Percentiles rank a stretch among this genome's conserved stretches.
phyloP scores from a whole-genome alignment of 2,888 invertebrate genomes.

The Andrena chrysosceles region DNA sequence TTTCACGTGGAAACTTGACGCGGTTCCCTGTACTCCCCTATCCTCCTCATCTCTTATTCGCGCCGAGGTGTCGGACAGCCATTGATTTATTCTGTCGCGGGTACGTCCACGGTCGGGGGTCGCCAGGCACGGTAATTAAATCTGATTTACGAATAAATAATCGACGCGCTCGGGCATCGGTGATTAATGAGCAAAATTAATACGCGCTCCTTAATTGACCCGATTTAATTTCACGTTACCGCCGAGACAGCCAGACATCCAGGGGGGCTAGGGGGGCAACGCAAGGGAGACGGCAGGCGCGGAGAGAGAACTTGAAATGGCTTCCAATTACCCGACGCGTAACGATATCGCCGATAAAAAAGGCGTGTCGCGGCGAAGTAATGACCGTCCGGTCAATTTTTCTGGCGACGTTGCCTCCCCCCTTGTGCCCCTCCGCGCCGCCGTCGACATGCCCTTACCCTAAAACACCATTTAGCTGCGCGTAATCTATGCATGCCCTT shows the following conservation, averaged over 20 bases:
- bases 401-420: conserved; percentile 13
- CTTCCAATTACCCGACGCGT: conserved; percentile 55
- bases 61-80: conserved; percentile 28
- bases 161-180: conserved; percentile 39
- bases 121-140: conserved; percentile 48
- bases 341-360: conserved; percentile 58
- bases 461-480: conserved; percentile 45
- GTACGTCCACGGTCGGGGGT: conserved; percentile 28
- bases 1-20: not conserved
- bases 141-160: conserved; percentile 63
- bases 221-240: conserved; percentile 60
- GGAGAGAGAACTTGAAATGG: conserved; percentile 44
- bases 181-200: conserved; percentile 60
- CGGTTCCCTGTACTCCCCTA: not conserved
- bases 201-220: conserved; percentile 59
- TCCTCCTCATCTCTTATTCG: conserved; percentile 30
- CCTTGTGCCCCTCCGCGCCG: conserved; percentile 15
- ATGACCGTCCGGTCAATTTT: conserved; percentile 50
- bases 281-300: not conserved
- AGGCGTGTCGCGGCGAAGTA: conserved; percentile 45
- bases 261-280: not conserved
- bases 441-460: conserved; percentile 38
- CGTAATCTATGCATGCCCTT: conserved; percentile 54
- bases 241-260: conserved; percentile 35
- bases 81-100: conserved; percentile 44